Percentiles rank a stretch among this genome's conserved stretches.
Evolutionary conservation across 1,140 invertebrate species (phyloP).

Genomic region (Rhyacophila brunnea): DNA sequence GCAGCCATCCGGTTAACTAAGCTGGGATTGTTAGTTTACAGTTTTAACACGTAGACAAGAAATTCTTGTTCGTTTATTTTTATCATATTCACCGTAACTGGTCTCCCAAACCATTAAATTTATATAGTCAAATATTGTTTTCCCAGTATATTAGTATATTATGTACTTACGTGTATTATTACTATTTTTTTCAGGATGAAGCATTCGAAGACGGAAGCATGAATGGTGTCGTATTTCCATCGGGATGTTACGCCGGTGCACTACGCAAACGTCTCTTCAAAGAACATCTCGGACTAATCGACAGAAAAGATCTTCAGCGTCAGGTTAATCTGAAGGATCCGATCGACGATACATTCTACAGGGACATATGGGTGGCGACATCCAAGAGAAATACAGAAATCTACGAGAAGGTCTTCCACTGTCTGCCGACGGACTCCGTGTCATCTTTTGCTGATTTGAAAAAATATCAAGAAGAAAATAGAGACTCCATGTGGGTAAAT

Average conservation of each 20-base stretch:
- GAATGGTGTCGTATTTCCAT: conserved; percentile 76
- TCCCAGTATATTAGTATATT: too few relatives aligned
- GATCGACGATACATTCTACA: conserved; percentile 74
- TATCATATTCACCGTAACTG: too few relatives aligned
- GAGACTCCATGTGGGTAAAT: conserved; percentile 61
- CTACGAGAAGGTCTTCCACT: conserved; percentile 86
- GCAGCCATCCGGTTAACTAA: too few relatives aligned
- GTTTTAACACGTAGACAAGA: too few relatives aligned
- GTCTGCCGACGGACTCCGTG: conserved; percentile 79
- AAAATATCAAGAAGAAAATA: conserved; percentile 63
- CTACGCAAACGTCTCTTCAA: conserved; percentile 83
- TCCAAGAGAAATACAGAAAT: conserved; percentile 81
- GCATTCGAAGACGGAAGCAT: conserved; percentile 76
- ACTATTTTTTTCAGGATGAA: conserved; percentile 73
- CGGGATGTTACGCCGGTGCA: conserved; percentile 81
- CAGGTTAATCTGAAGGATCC: conserved; percentile 71
- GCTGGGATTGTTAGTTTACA: too few relatives aligned
- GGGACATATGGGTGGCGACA: conserved; percentile 73
- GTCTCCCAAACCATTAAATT: too few relatives aligned
- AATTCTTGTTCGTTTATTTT: too few relatives aligned
- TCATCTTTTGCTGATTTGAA: conserved; percentile 72
- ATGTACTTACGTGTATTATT: too few relatives aligned
- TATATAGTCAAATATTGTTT: too few relatives aligned
- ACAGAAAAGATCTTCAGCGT: conserved; percentile 47
- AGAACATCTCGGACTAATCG: conserved; percentile 80